Evolutionary conservation across 2,888 invertebrate genomes (phyloP), one percentile per base, ranked within the genome.

Genomic region (Oegoconia quadripuncta): DNA sequence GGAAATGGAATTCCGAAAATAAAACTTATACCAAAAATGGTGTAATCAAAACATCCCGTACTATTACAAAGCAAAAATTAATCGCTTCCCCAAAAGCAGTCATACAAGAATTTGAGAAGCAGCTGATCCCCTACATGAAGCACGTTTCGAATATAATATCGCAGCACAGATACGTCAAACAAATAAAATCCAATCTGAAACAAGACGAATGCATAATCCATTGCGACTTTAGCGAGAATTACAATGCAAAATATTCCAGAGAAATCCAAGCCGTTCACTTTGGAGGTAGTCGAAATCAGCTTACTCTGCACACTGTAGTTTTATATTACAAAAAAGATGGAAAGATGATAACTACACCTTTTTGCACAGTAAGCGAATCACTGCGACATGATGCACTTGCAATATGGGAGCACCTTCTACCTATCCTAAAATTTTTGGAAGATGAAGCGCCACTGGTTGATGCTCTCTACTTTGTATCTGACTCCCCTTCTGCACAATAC

Each of bases 361-460:
- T 42, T 16, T 48, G 44, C 26, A 44, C 48, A 23, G 23, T 46
- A 16, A 47, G 42, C 31, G 32, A 37, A 32, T 39, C 26, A 18
- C 28, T 42, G 37, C 32, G 37, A 14, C 41, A 43, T 34, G 42
- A 44, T 31, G 40, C 44, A 23, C 32, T 36, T 13, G 42, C 42
- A 18, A 28, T 44, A 17, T 46, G 46, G 46, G 44, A 40, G 26
- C 46, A 49, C 33, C 23, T 46, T 18, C 26, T 37, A 8, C 46
- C 44, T 34, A 25, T 44, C 28, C 27, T 49, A 8, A 27, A 38
- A 27, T 30, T 29, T 29, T 27, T 35, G 20, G 23, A 39, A 38
- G 15, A 33, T 13, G 20, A 20, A 28, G 33, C 29, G 17, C 41
- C 42, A 39, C 28, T 12, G 7, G 8, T 31, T 12, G 11, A 9